Conservation (phyloP, 2,888 invertebrate species). For the Drosophila phalerata region DNA sequence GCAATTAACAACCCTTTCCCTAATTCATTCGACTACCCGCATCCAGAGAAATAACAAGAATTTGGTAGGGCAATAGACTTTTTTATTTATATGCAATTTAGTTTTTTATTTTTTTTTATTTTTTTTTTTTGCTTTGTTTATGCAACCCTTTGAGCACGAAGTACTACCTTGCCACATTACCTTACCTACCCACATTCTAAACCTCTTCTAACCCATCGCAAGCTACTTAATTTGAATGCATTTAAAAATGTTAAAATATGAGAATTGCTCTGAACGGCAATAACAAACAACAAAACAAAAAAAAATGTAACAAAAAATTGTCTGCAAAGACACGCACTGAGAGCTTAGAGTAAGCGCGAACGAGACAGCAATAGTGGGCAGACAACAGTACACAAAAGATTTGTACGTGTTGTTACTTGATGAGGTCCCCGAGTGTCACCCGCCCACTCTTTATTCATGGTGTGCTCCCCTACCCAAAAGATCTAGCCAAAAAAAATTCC, state of each 20-base stretch:
- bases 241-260: slow-evolving; percentile 79
- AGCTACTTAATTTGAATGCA: slow-evolving; percentile 73
- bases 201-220: slow-evolving; percentile 39
- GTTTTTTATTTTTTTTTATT: slow-evolving; percentile 31
- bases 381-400: slow-evolving; percentile 64
- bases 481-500: slow-evolving; percentile 46
- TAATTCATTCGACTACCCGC: neutral
- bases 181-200: neutral
- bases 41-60: slow-evolving; percentile 29
- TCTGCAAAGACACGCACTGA: slow-evolving; percentile 72
- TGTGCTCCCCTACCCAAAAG: slow-evolving; percentile 3
- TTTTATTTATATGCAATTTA: slow-evolving; percentile 70
- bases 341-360: slow-evolving; percentile 51
- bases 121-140: slow-evolving; percentile 39
- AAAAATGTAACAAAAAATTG: slow-evolving; percentile 46
- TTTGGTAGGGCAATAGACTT: slow-evolving; percentile 54
- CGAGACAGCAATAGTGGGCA: slow-evolving; percentile 36
- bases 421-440: slow-evolving; percentile 49
- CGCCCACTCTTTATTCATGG: slow-evolving; percentile 19
- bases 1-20: slow-evolving; percentile 41
- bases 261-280: slow-evolving; percentile 47
- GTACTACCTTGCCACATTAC: slow-evolving; percentile 19
- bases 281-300: slow-evolving; percentile 3
- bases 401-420: slow-evolving; percentile 77
- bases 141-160: slow-evolving; percentile 58